Evolutionary conservation across 1,140 invertebrate genomes (phyloP), one percentile per base, ranked within the genome.

Genomic region (Portunus trituberculatus): DNA sequence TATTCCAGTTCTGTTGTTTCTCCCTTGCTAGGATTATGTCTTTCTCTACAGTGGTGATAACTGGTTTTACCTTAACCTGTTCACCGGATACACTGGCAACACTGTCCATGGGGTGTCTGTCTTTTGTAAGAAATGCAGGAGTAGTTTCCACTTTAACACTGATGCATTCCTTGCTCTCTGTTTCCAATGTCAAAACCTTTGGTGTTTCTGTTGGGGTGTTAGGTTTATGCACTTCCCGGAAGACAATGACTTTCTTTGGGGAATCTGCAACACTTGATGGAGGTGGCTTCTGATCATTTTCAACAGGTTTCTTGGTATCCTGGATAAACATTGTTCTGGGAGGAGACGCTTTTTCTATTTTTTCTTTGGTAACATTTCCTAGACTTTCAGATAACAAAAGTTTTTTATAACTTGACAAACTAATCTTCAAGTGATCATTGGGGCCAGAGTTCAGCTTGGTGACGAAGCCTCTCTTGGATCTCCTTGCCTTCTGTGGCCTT

Each of bases 351-450:
- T 29, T 48, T 91, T 8, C 20, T 91, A 10, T 4, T 25, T 16
- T 46, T 91, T 46, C 52, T 7, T 91, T 91, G n/a, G 10, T n/a
- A 48, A 12, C 0, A 14, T 48, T 6, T 48, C 45, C 28, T 29
- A 48, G 6, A 45, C 28, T 29, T 48, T 20, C 45, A 48, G 45
- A 29, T 0, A 91, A 0, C 32, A 91, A 28, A 45, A 32, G 7
- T 92, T 84, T 95, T 20, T 93, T 92, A 29, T 93, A 95, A 91
- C 83, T 67, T 20, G 31, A 67, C 29, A 95, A 48, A 32, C 86
- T 95, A n/a, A 95, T 88, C 32, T 46, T 83, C 7, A 95, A 82
- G 67, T 95, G 95, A 87, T 95, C 95, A 93, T 93, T 95, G 0
- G 92, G 86, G 28, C 92, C 92, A 52, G 86, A 90, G n/a, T 93